Percentiles rank a stretch among this genome's conserved stretches.
phyloP scores from a whole-genome alignment of 2,797 vertebrate species.

The Semaprochilodus insignis region DNA sequence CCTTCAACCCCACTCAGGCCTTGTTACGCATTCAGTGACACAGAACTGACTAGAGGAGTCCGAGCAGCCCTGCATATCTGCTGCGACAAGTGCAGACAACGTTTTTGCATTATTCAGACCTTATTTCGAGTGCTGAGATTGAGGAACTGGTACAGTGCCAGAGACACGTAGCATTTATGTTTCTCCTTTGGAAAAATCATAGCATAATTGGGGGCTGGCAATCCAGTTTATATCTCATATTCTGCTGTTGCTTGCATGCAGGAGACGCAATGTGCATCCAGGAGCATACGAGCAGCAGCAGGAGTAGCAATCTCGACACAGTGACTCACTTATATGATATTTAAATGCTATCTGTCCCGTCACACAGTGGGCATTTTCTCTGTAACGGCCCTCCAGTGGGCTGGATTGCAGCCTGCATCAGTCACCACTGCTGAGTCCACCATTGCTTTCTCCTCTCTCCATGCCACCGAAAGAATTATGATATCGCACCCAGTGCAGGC shows the following conservation, averaged over 20 bases:
- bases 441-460: slow-evolving; percentile 25
- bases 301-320: slow-evolving; percentile 25
- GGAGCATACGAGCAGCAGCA: slow-evolving; percentile 10
- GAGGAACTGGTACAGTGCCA: slow-evolving; percentile 2
- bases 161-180: neutral
- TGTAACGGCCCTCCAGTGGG: slow-evolving; percentile 41
- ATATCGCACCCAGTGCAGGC: slow-evolving; percentile 22
- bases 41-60: slow-evolving; percentile 15
- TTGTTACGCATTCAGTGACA: slow-evolving; percentile 22
- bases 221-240: neutral
- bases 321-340: slow-evolving; percentile 51
- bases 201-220: neutral
- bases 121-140: slow-evolving; percentile 26
- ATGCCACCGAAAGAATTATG: slow-evolving; percentile 35
- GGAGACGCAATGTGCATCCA: neutral
- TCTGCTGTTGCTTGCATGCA: slow-evolving; percentile 19
- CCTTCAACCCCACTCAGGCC: slow-evolving; percentile 40
- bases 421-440: slow-evolving; percentile 32
- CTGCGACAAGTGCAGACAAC: neutral
- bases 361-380: slow-evolving; percentile 35
- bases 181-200: neutral
- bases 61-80: neutral
- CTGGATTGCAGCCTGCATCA: slow-evolving; percentile 44
- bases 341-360: slow-evolving; percentile 49
- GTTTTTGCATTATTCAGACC: slow-evolving; percentile 12